phyloP scores from a whole-genome alignment of 2,888 invertebrate genomes.

The Conomelus anceps region DNA sequence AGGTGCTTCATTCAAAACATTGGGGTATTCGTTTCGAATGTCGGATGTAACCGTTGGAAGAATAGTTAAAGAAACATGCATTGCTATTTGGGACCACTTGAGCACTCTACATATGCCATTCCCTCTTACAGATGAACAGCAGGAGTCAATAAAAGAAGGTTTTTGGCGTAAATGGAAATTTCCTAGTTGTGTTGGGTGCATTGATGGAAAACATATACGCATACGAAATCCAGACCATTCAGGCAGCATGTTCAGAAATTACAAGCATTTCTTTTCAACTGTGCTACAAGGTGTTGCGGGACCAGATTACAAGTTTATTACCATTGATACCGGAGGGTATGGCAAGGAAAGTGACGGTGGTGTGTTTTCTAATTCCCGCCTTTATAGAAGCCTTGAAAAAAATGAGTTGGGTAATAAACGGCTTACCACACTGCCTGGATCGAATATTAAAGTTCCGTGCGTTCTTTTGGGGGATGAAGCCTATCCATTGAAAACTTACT shows the following conservation, averaged over 20 bases:
- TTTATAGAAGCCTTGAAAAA: slow-evolving; percentile 5
- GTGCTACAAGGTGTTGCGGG: slow-evolving; percentile 11
- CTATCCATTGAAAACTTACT: slow-evolving; percentile 1
- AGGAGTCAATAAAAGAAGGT: background rate
- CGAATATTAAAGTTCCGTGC: slow-evolving; percentile 8
- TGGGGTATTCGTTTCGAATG: background rate
- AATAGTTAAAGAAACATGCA: background rate
- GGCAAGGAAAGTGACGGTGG: slow-evolving; percentile 19
- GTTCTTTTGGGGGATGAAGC: slow-evolving; percentile 15
- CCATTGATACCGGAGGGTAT: slow-evolving; percentile 16
- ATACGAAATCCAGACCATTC: background rate
- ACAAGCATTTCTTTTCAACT: slow-evolving; percentile 8
- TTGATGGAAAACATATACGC: slow-evolving; percentile 7
- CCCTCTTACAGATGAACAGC: background rate
- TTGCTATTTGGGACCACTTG: background rate
- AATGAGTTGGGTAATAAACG: slow-evolving; percentile 5
- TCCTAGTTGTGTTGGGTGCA: background rate
- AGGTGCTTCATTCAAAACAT: background rate
- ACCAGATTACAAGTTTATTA: slow-evolving; percentile 4
- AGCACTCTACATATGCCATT: background rate
- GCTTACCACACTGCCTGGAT: background rate
- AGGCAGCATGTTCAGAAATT: background rate
- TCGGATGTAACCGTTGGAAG: too few species aligned
- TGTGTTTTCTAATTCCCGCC: slow-evolving; percentile 2
- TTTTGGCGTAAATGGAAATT: background rate